Base-by-base conservation (phyloP, 2,888 invertebrate genomes). In the Stegophylla sp. region DNA sequence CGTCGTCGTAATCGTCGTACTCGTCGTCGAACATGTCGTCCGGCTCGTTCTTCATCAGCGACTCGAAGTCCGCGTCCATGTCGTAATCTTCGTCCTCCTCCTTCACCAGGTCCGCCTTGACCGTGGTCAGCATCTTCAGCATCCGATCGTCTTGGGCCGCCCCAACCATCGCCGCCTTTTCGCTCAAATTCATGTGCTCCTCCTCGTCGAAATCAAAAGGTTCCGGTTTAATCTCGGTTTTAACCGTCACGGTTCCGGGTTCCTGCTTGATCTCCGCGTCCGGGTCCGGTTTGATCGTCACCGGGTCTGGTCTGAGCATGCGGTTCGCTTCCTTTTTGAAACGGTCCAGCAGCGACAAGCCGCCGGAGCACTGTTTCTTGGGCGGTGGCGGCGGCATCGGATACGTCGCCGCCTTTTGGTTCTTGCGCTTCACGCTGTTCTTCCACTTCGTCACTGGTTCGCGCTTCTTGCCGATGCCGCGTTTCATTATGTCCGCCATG, bases 401-500 rank as follows among this genome's bases (percentile, higher is more conserved):
- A 17, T 77, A 77, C 15, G 77, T 34, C 0, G 75, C 48, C 1
- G 10, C 43, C 15, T 34, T 3, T 3, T 34, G 34, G 34, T 71
- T 51, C 20, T 71, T 79, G 13, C 79, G 59, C n/a, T 79, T 79
- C 17, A 79, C 79, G n/a, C 71, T 51, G 71, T 63, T 79, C 26
- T 79, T 79, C 79, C 69, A 71, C 41, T 79, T 79, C 71, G 79
- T 79, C 63, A 79, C 69, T 15, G 77, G 79, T 12, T 79, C 71
- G 41, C 79, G 79, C 17, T 79, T 79, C 48, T 79, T 79, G 1
- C 53, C 75, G 26, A 79, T 79, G 26, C 79, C 79, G 13, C 79
- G 79, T 41, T 79, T 79, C 79, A 79, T 79, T 10, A 79, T 79
- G 63, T 79, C 79, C 17, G 79, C 79, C 79, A 79, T 79, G 41